Evolutionary conservation across 2,888 invertebrate genomes (phyloP).

Genomic region (Cephus rjabovi): DNA sequence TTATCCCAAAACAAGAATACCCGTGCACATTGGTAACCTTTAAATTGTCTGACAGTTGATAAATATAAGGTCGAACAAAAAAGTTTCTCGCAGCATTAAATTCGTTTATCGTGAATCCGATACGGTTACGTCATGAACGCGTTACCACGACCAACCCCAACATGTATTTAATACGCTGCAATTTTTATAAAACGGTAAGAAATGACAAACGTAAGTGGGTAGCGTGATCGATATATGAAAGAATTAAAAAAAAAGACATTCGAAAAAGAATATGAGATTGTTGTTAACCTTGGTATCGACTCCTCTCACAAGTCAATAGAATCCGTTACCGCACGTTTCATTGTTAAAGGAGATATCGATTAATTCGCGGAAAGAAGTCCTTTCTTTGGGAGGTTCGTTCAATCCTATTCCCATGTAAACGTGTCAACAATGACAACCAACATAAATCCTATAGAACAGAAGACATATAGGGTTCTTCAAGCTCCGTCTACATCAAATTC

Average conservation of each 20-base stretch:
- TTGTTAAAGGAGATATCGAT: background rate
- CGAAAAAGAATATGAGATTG: constrained; percentile 36
- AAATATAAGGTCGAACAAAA: background rate
- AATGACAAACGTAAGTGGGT: background rate
- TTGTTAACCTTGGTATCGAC: constrained; percentile 45
- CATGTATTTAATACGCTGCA: background rate
- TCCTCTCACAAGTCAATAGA: constrained; percentile 3
- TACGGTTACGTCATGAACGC: background rate
- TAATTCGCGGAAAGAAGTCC: background rate
- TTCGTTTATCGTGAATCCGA: background rate
- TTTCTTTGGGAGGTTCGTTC: background rate
- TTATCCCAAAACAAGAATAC: background rate
- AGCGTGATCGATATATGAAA: constrained; percentile 14
- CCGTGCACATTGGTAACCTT: background rate
- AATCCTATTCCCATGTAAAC: background rate
- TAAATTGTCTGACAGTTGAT: background rate
- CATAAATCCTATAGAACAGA: background rate
- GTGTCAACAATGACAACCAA: background rate
- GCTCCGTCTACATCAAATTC: background rate
- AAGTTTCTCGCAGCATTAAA: no score
- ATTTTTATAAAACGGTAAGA: background rate
- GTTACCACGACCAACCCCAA: background rate
- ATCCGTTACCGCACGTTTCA: background rate
- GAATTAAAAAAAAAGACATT: constrained; percentile 17
- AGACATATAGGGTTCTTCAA: background rate